Percentiles rank a stretch among this genome's conserved stretches.
Evolutionary conservation across 1,140 invertebrate genomes (phyloP).

Genomic region (Papilio xuthus): DNA sequence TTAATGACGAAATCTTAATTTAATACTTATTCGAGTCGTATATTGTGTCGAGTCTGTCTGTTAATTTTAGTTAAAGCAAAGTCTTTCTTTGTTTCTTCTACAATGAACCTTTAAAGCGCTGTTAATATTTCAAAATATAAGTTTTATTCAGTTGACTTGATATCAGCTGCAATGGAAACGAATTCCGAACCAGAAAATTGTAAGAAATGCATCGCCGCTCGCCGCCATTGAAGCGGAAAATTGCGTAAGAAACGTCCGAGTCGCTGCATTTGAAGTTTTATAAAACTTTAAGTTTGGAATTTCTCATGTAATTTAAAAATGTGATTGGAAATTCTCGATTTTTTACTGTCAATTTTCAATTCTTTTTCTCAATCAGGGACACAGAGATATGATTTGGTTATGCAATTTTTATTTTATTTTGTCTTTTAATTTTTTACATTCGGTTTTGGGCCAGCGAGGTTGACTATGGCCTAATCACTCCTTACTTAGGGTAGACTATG

Average conservation of each 20-base stretch:
- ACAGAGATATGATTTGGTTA: neutral
- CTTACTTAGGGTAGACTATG: too few species aligned
- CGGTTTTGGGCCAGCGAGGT: too few species aligned
- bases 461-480: too few species aligned
- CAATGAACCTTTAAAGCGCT: neutral
- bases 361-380: neutral
- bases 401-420: neutral
- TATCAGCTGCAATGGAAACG: conserved; percentile 1
- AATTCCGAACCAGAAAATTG: conserved; percentile 11
- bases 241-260: conserved; percentile 13
- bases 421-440: too few species aligned
- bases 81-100: neutral
- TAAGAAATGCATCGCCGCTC: conserved; percentile 11
- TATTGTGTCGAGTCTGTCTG: too few species aligned
- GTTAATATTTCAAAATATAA: neutral
- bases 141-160: neutral
- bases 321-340: neutral
- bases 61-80: too few species aligned
- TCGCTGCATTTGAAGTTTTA: conserved; percentile 4
- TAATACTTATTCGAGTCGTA: too few species aligned
- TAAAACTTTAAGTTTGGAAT: conserved; percentile 1
- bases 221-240: conserved; percentile 9
- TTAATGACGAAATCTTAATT: too few species aligned
- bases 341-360: neutral
- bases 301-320: conserved; percentile 8